Base-by-base conservation (phyloP, 2,797 vertebrate genomes). In the Danio kyathit region DNA sequence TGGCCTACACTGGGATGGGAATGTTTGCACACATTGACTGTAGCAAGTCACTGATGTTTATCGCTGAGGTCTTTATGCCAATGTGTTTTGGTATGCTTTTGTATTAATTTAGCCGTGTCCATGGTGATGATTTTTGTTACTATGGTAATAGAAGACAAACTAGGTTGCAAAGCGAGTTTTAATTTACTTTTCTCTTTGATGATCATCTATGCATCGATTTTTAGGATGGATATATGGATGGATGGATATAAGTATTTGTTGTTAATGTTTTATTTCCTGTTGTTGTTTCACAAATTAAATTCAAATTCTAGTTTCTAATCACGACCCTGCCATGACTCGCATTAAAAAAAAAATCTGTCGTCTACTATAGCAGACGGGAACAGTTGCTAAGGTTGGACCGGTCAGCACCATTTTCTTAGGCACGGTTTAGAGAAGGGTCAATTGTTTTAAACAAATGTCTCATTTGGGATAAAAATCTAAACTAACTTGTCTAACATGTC, bases 61-160 rank as follows among this genome's bases (percentile, higher is more conserved):
- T 84, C 65, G 71, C 13, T 17, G 67, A 85, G 77, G 78, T 77
- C 49, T 87, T 84, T 81, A 79, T 84, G 82, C 83, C 85, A 84
- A 82, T 81, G 82, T 79, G 83, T 87, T 84, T 87, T 88, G 85
- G 84, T 87, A 87, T 82, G 76, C 85, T 86, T 88, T 88, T 85
- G 79, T 80, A 81, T 86, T 82, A 83, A 88, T 84, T 86, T 85
- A 67, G 74, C 80, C 2, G 87, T 87, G 85, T 78, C 88, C 83
- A 82, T 88, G 83, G 86, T 72, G 85, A 88, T 85, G 82, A 59
- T 84, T 88, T 88, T 81, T 83, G 85, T 88, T 85, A 70, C 89
- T 78, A 88, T 86, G 81, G 85, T 66, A 74, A 89, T 87, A 56
- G 78, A 51, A 64, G 84, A 83, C 80, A 79, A 29, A 64, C 73